Base-by-base conservation (phyloP, 1,140 invertebrate genomes). In the Drosophila bipectinata region DNA sequence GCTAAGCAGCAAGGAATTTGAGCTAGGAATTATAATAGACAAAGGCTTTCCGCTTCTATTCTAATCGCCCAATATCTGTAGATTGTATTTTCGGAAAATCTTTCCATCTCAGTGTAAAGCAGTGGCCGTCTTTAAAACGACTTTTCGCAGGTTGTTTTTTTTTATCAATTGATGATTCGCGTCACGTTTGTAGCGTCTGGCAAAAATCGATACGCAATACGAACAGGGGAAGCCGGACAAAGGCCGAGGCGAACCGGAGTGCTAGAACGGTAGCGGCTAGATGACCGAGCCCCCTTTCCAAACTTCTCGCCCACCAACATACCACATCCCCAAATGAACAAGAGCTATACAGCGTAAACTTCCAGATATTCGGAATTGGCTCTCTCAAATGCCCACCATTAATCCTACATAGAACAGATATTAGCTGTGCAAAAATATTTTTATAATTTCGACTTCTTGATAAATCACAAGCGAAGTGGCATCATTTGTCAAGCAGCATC, bases 111-210 rank as follows among this genome's bases (percentile, higher is more conserved):
- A n/a, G 10, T 34, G 34, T 18, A 26, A 21, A 15, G 5, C 34
- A 18, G 8, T 15, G 8, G 18, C 18, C 1, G 18, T 58, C 49
- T 72, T 66, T 72, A 51, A 71, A 64, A 60, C 45, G 39, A 60
- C n/a, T 47, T 51, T 64, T 26, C 54, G 53, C 71, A 75, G 72
- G 60, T 75, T 64, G 15, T 15, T 24, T 21, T 24, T 18, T 24
- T 39, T 32, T 14, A 57, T 69, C 67, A 67, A 82, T 87, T 77
- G 51, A 26, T 37, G 49, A 85, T 85, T 76, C 82, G 61, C 49
- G 83, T 87, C 82, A 85, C 82, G 82, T 85, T 82, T 87, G 74
- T 61, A 57, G 73, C 75, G 82, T 85, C 82, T 85, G 82, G 74
- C 47, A 47, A 79, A 83, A 84, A 83, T 85, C 81, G 72, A 84